These are phyloP conservation scores for Petrolisthes cinctipes DNA, from an alignment of 2,888 invertebrate genomes.

Conservation along the genomic window DNA sequence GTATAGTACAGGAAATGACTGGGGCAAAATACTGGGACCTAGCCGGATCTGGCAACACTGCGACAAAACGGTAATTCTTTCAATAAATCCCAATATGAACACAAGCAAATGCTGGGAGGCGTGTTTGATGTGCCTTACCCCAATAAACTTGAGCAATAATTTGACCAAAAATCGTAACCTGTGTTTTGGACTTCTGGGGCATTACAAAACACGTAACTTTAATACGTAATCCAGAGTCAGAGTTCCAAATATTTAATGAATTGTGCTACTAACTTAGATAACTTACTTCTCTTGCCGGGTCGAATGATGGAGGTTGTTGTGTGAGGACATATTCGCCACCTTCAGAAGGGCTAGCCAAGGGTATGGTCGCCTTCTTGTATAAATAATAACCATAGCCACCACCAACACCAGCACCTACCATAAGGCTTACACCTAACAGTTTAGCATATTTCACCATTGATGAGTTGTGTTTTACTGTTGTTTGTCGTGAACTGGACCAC, in stretches of 20 bases:
- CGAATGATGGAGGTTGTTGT: conserved; percentile 8
- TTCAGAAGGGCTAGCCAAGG: conserved; percentile 34
- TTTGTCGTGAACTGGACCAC: not conserved
- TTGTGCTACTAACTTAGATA: not conserved
- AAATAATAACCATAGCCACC: conserved; percentile 27
- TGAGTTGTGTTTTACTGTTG: not conserved
- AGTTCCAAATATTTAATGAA: not conserved
- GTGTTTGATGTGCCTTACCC: not conserved
- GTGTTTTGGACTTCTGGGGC: no score
- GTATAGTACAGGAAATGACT: no score
- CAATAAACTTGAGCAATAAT: not conserved
- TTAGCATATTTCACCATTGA: conserved; percentile 24
- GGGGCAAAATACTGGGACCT: no score
- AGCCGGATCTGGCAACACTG: no score
- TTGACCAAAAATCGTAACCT: not conserved
- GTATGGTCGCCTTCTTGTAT: conserved; percentile 31
- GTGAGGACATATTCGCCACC: conserved; percentile 33
- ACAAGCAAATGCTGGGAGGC: not conserved
- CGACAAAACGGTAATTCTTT: no score
- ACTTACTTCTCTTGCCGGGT: conserved; percentile 15
- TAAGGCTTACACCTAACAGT: conserved; percentile 29
- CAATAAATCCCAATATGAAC: not conserved
- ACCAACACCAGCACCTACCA: conserved; percentile 23
- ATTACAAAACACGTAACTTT: not conserved
- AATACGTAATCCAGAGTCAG: not conserved